phyloP scores from a whole-genome alignment of 2,797 vertebrate species.

The Acrocephalus scirpaceus region DNA sequence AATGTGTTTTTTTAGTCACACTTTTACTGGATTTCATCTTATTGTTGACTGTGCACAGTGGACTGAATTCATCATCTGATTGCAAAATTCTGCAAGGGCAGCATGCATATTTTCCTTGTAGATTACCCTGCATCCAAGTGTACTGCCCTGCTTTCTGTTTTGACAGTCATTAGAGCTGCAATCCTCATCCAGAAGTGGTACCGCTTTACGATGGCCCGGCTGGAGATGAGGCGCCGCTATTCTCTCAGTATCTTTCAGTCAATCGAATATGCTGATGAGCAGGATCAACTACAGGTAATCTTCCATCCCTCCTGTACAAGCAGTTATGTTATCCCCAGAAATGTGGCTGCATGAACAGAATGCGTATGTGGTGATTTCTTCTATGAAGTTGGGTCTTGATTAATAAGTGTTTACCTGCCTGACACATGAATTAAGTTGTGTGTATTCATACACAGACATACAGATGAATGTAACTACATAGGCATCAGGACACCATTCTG shows the following conservation, averaged over 20 bases:
- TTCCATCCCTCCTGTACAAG: neutral
- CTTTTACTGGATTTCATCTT: neutral
- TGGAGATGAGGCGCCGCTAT: conserved; percentile 88
- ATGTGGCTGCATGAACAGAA: neutral
- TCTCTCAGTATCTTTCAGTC: conserved; percentile 95
- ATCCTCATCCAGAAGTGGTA: conserved; percentile 96
- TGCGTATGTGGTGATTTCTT: neutral
- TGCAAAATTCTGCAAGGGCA: neutral
- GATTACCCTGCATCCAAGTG: neutral
- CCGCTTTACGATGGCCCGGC: conserved; percentile 85
- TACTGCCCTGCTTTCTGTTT: neutral
- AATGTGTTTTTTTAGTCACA: neutral
- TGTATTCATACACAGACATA: neutral
- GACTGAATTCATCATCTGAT: neutral
- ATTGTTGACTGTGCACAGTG: neutral
- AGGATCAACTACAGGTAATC: conserved; percentile 90
- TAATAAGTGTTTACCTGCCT: neutral
- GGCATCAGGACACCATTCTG: neutral
- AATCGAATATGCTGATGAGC: conserved; percentile 94
- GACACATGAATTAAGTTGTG: neutral
- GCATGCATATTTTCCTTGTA: neutral
- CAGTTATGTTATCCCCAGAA: neutral
- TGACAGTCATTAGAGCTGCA: conserved; percentile 87
- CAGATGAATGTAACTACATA: neutral
- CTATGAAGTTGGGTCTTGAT: neutral